Conservation (phyloP, 2,888 invertebrate species). For the Lepidochitona cinerea region DNA sequence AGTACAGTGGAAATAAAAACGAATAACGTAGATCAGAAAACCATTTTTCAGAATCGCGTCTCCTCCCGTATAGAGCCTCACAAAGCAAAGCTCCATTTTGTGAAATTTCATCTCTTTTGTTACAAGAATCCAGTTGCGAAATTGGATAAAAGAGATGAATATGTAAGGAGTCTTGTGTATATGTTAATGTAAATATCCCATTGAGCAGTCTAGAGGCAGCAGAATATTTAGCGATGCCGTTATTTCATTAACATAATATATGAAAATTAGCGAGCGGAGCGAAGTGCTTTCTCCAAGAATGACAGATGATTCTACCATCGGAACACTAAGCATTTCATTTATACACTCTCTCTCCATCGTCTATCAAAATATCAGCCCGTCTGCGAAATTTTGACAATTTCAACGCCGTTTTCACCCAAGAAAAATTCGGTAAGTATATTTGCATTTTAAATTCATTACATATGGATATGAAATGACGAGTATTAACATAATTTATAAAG, state of each 20-base stretch:
- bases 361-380: too few species aligned
- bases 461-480: constrained; percentile 28
- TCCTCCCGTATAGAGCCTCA: not conserved
- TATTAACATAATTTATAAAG: constrained; percentile 42
- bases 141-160: too few species aligned
- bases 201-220: too few species aligned
- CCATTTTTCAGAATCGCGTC: not conserved
- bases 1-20: not conserved
- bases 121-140: too few species aligned
- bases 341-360: too few species aligned
- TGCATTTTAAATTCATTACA: constrained; percentile 4
- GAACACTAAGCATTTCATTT: too few species aligned
- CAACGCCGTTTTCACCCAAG: too few species aligned
- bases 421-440: not conserved
- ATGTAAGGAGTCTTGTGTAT: too few species aligned
- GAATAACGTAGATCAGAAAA: not conserved
- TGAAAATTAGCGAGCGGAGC: too few species aligned
- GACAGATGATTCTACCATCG: too few species aligned
- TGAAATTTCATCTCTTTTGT: not conserved
- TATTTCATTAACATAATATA: not conserved
- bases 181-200: too few species aligned
- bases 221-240: not conserved
- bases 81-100: not conserved
- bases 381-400: not conserved
- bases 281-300: too few species aligned